These are phyloP conservation scores for Dasyprocta punctata DNA, from an alignment of 2,113 vertebrate genomes.

Conservation along the genomic window DNA sequence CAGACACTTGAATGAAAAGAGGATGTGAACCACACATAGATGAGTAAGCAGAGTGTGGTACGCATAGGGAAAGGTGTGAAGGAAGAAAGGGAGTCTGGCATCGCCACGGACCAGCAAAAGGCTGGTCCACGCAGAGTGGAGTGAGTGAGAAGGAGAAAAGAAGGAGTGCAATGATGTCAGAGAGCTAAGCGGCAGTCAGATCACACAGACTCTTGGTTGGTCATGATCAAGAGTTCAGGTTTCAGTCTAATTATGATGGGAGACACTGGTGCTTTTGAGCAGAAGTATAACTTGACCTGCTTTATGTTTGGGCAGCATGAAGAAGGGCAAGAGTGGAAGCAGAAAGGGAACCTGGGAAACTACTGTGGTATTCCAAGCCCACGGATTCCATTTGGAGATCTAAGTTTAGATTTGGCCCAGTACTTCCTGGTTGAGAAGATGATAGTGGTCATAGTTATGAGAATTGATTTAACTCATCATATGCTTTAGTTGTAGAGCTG, in stretches of 20 bases:
- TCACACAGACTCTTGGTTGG: not conserved
- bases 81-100: not conserved
- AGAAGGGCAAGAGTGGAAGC: not conserved
- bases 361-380: not conserved
- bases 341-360: not conserved
- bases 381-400: not conserved
- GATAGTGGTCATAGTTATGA: not conserved
- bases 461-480: not conserved
- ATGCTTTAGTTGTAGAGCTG: not conserved
- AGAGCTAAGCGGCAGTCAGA: not conserved
- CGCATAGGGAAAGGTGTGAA: not conserved
- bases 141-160: not conserved
- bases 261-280: not conserved
- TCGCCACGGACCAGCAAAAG: not conserved
- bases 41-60: not conserved
- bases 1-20: not conserved
- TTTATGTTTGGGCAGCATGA: not conserved
- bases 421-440: not conserved
- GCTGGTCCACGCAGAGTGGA: not conserved
- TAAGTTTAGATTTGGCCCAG: not conserved
- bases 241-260: not conserved
- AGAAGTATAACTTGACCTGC: not conserved
- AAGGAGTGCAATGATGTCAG: not conserved
- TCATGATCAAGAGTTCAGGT: not conserved
- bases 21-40: not conserved